These are phyloP conservation scores for Ophioninae sp. DNA, from an alignment of 2,888 invertebrate species.

Conservation along the genomic window DNA sequence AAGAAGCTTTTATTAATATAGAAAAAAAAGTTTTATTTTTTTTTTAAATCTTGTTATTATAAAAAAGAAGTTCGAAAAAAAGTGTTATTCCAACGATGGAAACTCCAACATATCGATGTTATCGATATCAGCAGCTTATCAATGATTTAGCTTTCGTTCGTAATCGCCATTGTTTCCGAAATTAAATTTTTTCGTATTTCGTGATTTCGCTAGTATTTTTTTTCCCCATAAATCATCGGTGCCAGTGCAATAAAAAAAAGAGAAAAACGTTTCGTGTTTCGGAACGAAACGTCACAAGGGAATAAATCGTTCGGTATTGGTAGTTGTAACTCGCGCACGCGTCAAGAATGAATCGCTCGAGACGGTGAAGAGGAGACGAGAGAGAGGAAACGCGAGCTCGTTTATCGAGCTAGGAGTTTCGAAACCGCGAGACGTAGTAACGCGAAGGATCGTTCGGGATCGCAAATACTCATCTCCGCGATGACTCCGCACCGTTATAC, in stretches of 20 bases:
- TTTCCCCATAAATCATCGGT: not conserved
- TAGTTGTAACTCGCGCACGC: not conserved
- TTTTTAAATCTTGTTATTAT: not conserved
- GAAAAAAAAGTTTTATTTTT: too few species aligned
- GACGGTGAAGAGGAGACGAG: not conserved
- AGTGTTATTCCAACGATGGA: too few species aligned
- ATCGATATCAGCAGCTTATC: not conserved
- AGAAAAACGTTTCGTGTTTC: not conserved
- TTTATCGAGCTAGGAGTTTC: not conserved
- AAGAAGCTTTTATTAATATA: too few species aligned
- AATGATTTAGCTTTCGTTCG: not conserved
- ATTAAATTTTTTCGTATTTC: not conserved
- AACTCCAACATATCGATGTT: not conserved
- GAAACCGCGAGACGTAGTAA: slow-evolving; percentile 21
- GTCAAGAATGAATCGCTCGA: slow-evolving; percentile 4
- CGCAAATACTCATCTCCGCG: slow-evolving; percentile 36
- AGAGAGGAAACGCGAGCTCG: not conserved
- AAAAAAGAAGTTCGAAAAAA: not conserved
- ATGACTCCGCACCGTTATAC: slow-evolving; percentile 26
- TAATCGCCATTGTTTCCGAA: not conserved
- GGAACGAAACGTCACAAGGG: not conserved
- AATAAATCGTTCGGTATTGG: slow-evolving; percentile 2
- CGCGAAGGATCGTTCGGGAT: slow-evolving; percentile 20
- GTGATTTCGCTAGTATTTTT: not conserved
- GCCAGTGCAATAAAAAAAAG: not conserved